These are phyloP conservation scores for Stomatorhinus walkeri DNA, from an alignment of 2,797 vertebrate genomes.

Conservation along the genomic window DNA sequence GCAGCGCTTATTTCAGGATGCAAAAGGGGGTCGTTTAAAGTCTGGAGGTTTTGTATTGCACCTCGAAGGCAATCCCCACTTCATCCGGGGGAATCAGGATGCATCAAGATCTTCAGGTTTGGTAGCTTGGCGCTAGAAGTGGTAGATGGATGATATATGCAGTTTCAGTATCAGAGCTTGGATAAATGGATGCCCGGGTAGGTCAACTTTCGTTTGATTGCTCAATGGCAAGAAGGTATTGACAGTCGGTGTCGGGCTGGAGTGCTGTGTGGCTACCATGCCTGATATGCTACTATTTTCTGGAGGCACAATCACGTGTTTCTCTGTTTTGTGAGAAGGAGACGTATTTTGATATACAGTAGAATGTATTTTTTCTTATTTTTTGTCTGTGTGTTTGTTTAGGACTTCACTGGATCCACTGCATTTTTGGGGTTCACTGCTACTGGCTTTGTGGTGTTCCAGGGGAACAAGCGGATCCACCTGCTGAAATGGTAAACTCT, in stretches of 20 bases:
- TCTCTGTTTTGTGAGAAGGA: not conserved
- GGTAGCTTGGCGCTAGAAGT: not conserved
- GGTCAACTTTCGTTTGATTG: not conserved
- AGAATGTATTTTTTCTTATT: not conserved
- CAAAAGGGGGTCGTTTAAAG: not conserved
- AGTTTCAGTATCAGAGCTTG: not conserved
- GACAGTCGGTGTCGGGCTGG: not conserved
- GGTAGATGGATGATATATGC: not conserved
- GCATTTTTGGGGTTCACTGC: conserved; percentile 96
- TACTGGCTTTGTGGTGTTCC: conserved; percentile 93
- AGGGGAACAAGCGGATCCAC: conserved; percentile 96
- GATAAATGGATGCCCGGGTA: not conserved
- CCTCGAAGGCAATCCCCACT: not conserved
- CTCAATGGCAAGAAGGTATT: not conserved
- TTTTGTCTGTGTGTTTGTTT: conserved; percentile 34
- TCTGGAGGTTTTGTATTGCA: not conserved
- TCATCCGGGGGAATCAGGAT: not conserved
- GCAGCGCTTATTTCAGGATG: not conserved
- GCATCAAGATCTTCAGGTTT: not conserved
- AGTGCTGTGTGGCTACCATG: not conserved
- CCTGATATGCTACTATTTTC: conserved; percentile 3
- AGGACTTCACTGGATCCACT: conserved; percentile 90
- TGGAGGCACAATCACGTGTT: not conserved
- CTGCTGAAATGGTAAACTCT: conserved; percentile 87
- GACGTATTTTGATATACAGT: not conserved